A percentile compares a stretch with the other conserved stretches of the same genome.
Conservation (phyloP, 2,113 vertebrate genomes). For the Triplophysa dalaica region DNA sequence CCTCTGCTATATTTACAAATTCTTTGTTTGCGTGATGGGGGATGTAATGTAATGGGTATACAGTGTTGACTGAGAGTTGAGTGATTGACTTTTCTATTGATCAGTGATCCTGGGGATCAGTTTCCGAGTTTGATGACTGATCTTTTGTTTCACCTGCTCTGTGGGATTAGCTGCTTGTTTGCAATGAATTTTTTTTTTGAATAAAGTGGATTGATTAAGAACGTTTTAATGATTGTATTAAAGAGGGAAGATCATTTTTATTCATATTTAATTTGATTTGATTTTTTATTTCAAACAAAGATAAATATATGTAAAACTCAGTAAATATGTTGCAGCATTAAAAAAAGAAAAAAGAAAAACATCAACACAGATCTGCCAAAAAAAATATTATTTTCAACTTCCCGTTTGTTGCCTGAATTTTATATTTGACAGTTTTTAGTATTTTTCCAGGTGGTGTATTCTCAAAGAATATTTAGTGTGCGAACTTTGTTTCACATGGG, state of each 20-base stretch:
- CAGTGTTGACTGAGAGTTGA: constrained; percentile 29
- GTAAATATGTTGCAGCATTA: too few relatives aligned
- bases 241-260: too few relatives aligned
- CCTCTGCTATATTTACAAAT: background rate
- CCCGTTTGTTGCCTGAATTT: background rate
- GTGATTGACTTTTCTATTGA: constrained; percentile 45
- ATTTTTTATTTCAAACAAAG: too few relatives aligned
- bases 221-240: too few relatives aligned
- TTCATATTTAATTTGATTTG: too few relatives aligned
- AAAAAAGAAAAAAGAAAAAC: too few relatives aligned
- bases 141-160: constrained; percentile 38
- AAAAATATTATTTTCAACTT: too few relatives aligned
- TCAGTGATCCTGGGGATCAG: constrained; percentile 7
- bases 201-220: too few relatives aligned
- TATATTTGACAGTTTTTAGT: background rate
- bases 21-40: background rate
- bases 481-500: background rate
- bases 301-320: too few relatives aligned
- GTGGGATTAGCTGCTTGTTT: background rate
- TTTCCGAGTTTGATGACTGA: constrained; percentile 42
- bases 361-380: too few relatives aligned
- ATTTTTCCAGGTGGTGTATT: background rate
- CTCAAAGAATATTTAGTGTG: constrained; percentile 37
- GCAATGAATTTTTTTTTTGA: background rate
- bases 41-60: background rate